Evolutionary conservation across 2,888 invertebrate genomes (phyloP), one percentile per base, ranked within the genome.

Genomic region (Heliconius sara): DNA sequence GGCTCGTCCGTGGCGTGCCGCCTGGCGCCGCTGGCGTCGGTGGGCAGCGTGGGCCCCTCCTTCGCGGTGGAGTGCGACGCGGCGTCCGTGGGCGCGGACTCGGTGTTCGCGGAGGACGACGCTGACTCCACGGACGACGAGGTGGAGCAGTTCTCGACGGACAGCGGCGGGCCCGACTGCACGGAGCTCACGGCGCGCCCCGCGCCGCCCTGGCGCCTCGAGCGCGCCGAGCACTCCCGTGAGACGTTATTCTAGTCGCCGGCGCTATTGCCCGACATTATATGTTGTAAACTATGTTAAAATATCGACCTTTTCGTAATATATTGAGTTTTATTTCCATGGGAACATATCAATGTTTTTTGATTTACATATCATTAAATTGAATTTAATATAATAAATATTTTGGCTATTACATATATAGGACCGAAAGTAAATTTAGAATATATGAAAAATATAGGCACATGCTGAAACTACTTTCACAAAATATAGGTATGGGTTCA

Each of bases 91-190:
- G 97, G 97, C 70, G 97, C 97, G 76, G 98, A 98, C 91, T 98
- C 98, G 30, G 97, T 98, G 80, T 98, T 98, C 90, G 95, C 96
- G 79, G 97, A 97, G 88, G 96, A 96, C 86, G 97, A 96, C 83
- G 96, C 92, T 78, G 96, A 96, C 85, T 97, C 98, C 86, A 98
- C 98, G 25, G 98, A 98, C 88, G 97, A 98, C 87, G 98, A 98
- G 87, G 97, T 98, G 85, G 97, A 97, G 87, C 97, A 97, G 86
- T 97, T 98, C 88, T 97, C 97, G 81, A 98, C 98, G 65, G 98
- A 98, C 88, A 98, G 97, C 87, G 97, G 96, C 80, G 95, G 91
- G 74, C 93, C 93, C 34, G 94, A 94, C 80, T 88, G 92, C 84
- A 94, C 95, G 76, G 95, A 94, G 87, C 90, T 95, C 47, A 88